These are phyloP conservation scores for Pseudochirops corinnae DNA, from an alignment of 2,797 vertebrate species.

Conservation along the genomic window DNA sequence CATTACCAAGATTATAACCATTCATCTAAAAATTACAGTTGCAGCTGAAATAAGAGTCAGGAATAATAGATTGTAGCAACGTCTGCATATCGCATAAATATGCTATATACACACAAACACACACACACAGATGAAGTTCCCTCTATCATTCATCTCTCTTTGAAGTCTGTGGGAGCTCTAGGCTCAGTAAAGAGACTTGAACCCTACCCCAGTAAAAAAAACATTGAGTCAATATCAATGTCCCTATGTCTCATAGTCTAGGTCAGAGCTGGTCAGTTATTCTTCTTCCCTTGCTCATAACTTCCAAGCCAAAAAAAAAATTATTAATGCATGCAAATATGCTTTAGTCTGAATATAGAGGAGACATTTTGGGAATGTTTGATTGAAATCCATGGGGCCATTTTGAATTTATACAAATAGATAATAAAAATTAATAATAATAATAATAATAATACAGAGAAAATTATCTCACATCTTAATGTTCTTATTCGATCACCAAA, in stretches of 20 bases:
- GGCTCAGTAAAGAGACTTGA: conserved; percentile 56
- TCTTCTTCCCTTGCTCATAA: conserved; percentile 17
- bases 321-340: conserved; percentile 24
- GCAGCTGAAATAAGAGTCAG: conserved; percentile 66
- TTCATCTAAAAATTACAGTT: conserved; percentile 78
- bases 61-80: conserved; percentile 71
- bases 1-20: conserved; percentile 75
- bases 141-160: conserved; percentile 43
- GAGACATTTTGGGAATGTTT: conserved; percentile 46
- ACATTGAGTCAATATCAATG: conserved; percentile 53
- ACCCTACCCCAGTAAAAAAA: conserved; percentile 42
- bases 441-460: not conserved
- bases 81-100: conserved; percentile 62
- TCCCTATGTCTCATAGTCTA: conserved; percentile 49
- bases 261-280: conserved; percentile 29
- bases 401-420: not conserved
- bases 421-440: too few relatives aligned
- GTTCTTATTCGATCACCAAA: not conserved
- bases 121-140: not conserved
- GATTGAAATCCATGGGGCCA: conserved; percentile 53
- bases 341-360: not conserved
- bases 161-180: conserved; percentile 54
- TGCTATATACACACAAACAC: conserved; percentile 42
- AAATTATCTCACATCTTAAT: not conserved
- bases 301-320: conserved; percentile 64